Percentiles rank a stretch among this genome's conserved stretches.
Conservation (phyloP, 53 echinoderm and acorn worm species). For the Mesocentrotus franciscanus region DNA sequence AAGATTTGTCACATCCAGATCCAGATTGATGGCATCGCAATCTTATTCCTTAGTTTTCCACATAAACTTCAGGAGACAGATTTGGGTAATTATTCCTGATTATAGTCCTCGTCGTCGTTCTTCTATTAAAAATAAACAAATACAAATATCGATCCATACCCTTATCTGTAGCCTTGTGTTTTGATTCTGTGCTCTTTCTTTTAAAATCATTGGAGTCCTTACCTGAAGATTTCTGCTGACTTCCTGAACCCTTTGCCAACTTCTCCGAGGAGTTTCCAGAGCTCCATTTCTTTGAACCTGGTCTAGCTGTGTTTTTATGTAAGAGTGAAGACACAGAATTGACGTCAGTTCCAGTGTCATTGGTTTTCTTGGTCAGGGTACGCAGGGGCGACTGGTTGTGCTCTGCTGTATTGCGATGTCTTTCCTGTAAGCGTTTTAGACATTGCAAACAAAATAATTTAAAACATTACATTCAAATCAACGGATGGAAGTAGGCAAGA, state of each 20-base stretch:
- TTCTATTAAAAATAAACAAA: no score
- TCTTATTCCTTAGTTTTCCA: no score
- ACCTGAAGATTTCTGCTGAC: neutral
- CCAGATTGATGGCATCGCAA: no score
- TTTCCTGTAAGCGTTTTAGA: neutral
- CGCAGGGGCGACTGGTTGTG: conserved; percentile 8
- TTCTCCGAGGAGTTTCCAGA: neutral
- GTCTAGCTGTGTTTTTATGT: no score
- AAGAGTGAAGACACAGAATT: neutral
- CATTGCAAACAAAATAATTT: neutral
- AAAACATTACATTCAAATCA: neutral
- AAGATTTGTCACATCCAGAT: no score
- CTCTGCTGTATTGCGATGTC: neutral
- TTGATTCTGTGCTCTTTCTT: neutral
- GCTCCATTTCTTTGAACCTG: neutral
- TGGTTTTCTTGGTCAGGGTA: neutral
- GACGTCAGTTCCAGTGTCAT: neutral
- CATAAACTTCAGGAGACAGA: no score
- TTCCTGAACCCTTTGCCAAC: neutral
- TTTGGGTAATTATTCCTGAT: neutral
- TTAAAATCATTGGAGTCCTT: neutral
- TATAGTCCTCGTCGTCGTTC: no score
- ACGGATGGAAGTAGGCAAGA: neutral
- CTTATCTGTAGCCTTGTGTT: neutral
- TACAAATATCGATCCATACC: neutral